A percentile compares a stretch with the other conserved stretches of the same genome.
phyloP scores from a whole-genome alignment of 2,797 vertebrate species.

The Fringilla coelebs region DNA sequence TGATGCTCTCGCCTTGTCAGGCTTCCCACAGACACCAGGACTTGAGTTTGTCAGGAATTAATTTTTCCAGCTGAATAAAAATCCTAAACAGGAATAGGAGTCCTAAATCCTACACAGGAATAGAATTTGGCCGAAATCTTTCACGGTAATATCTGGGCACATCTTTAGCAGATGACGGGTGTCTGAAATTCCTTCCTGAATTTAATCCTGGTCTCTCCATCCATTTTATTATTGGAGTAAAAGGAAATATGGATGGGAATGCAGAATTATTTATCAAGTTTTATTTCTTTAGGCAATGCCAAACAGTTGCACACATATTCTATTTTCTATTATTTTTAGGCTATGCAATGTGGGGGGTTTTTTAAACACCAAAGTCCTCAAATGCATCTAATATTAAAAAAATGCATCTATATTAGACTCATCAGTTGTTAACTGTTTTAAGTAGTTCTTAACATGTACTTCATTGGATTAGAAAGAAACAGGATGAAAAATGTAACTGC shows the following conservation, averaged over 20 bases:
- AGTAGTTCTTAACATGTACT: neutral
- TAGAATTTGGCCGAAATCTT: neutral
- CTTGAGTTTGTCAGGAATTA: neutral
- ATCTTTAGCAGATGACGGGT: neutral
- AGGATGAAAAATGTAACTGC: neutral
- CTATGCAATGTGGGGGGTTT: rapidly evolving
- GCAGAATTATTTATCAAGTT: neutral
- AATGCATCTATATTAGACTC: neutral
- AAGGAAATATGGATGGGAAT: neutral
- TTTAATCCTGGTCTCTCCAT: neutral
- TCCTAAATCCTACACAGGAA: neutral
- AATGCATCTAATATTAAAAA: neutral
- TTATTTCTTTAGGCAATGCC: neutral
- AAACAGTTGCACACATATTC: neutral
- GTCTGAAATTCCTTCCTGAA: neutral
- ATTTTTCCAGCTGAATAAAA: neutral
- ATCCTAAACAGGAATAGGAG: neutral
- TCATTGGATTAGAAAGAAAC: neutral
- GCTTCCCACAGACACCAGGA: neutral
- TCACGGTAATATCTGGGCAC: neutral
- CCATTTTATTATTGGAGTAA: neutral
- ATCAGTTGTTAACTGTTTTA: neutral
- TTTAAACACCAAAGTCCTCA: neutral
- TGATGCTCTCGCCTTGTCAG: neutral
- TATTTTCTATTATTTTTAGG: neutral